A percentile compares a stretch with the other conserved stretches of the same genome.
phyloP scores from a whole-genome alignment of 2,113 vertebrate species.

The Grus americana region DNA sequence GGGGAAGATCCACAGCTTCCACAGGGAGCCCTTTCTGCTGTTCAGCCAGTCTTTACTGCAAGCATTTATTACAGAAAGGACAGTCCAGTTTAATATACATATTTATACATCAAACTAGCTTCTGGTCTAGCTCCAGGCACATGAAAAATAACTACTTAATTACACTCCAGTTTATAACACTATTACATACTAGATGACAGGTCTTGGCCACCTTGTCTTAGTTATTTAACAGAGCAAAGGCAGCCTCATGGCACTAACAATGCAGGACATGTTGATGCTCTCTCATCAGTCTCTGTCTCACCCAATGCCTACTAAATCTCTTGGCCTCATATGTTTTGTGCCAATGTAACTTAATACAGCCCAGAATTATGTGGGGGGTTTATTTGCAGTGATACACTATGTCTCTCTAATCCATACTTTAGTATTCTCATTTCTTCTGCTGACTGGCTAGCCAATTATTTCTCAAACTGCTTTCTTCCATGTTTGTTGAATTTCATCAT shows the following conservation, averaged over 20 bases:
- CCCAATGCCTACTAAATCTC: background rate
- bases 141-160: background rate
- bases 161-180: background rate
- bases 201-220: background rate
- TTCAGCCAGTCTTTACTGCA: background rate
- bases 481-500: background rate
- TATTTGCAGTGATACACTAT: fast-evolving
- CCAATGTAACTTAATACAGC: background rate
- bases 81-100: background rate
- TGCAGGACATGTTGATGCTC: too few species aligned
- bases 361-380: background rate
- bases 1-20: background rate
- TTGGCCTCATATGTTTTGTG: background rate
- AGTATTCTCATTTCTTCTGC: background rate
- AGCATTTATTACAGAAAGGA: background rate
- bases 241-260: background rate
- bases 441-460: background rate
- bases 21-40: background rate
- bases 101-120: background rate
- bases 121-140: background rate
- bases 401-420: too few species aligned
- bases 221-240: background rate
- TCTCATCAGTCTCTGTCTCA: background rate
- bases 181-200: fast-evolving
- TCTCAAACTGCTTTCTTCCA: background rate